These are phyloP conservation scores for Mormyrus hasselquistii DNA, from an alignment of 2,797 vertebrate species.

Conservation along the genomic window DNA sequence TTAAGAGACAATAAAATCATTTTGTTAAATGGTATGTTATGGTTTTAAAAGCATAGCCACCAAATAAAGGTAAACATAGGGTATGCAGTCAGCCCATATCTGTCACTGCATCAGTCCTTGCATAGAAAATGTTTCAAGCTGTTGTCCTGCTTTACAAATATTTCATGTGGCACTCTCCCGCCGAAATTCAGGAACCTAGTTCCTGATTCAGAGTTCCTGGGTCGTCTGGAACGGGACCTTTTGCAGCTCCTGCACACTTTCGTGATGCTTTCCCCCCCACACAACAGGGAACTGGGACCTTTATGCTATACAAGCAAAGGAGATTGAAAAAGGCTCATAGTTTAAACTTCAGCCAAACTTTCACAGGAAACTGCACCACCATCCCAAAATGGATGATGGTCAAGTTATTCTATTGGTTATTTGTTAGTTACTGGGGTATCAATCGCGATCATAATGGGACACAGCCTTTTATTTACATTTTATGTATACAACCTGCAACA, in stretches of 20 bases:
- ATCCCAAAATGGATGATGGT: not conserved
- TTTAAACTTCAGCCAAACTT: not conserved
- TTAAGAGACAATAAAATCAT: not conserved
- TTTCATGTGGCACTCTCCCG: not conserved
- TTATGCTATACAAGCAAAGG: not conserved
- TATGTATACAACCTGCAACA: not conserved
- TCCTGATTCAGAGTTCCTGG: not conserved
- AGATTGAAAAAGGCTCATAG: not conserved
- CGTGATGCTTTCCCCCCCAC: not conserved
- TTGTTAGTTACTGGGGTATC: not conserved
- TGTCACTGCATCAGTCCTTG: not conserved
- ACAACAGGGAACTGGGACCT: not conserved
- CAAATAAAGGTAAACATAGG: not conserved
- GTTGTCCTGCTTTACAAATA: not conserved
- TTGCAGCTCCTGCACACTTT: not conserved
- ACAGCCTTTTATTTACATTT: not conserved
- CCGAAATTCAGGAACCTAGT: not conserved
- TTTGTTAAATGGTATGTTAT: not conserved
- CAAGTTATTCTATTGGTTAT: not conserved
- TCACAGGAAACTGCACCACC: not conserved
- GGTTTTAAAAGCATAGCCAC: not conserved
- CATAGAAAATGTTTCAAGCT: not conserved
- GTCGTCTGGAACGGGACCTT: not conserved
- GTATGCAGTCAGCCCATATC: not conserved
- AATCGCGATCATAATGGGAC: not conserved